Evolutionary conservation across 2,797 vertebrate genomes (phyloP).

Genomic region (Pristis pectinata): DNA sequence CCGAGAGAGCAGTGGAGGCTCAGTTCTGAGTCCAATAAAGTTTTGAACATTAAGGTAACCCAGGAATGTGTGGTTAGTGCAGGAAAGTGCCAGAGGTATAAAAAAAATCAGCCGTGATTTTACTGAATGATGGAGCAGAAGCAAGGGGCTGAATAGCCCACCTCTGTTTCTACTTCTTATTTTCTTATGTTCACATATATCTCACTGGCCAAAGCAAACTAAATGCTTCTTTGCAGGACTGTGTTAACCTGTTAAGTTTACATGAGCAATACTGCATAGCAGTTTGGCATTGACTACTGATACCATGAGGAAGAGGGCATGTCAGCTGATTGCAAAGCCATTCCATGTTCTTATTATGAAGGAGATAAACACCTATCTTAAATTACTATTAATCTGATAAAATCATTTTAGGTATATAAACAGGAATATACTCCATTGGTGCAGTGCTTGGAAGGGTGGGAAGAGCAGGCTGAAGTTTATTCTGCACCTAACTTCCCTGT

Average conservation of each 20-base stretch:
- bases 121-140: too few relatives aligned
- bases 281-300: neutral
- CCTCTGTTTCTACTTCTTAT: too few relatives aligned
- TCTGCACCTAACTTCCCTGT: neutral
- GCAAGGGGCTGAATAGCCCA: too few relatives aligned
- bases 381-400: neutral
- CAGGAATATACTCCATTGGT: neutral
- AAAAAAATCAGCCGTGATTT: too few relatives aligned
- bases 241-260: neutral
- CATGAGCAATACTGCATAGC: neutral
- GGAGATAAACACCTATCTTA: neutral
- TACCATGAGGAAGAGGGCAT: neutral
- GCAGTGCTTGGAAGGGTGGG: neutral
- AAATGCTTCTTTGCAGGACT: neutral
- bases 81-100: too few relatives aligned
- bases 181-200: too few relatives aligned
- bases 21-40: too few relatives aligned
- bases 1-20: too few relatives aligned
- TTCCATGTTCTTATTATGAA: neutral
- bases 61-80: too few relatives aligned
- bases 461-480: neutral
- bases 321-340: neutral
- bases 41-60: too few relatives aligned
- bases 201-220: neutral
- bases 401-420: neutral